Base-by-base conservation (phyloP, 2,113 vertebrate species). In the Martes martes region DNA sequence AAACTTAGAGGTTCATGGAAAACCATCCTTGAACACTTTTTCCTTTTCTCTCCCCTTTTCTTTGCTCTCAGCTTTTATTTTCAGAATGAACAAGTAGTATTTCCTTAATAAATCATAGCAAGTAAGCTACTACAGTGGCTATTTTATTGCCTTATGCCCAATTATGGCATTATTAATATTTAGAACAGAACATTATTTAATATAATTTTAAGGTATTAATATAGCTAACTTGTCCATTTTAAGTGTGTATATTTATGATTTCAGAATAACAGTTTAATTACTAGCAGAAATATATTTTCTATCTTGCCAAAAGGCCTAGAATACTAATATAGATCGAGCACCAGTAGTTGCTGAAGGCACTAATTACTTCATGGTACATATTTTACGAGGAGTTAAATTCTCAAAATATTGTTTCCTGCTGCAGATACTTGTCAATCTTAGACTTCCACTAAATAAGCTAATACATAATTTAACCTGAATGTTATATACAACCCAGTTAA, bases 191-290 rank as follows among this genome's bases (percentile, higher is more conserved):
- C 88, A 95, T 97, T 98, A 98, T 97, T 98, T 96, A 98, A 93
- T 93, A 98, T 90, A 10, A 96, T 97, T 98, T 92, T 88, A 98
- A 98, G 97, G 96, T 97, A 98, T 55, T 88, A 21, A 86, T 95
- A 98, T 23, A 97, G 94, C 82, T 33, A 98, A 98, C 89, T 93
- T 73, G 92, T 92, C 96, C 83, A 93, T 97, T 98, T 95, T 97
- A 98, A 98, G 97, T 0, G 73, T 96, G 86, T 97, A 94, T 97
- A 98, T 97, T 98, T 98, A 97, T 97, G 97, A 98, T 98, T 97
- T 92, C 94, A 98, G 95, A 96, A 98, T 98, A 98, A 98, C 94
- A 98, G 95, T 98, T 98, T 97, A 98, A 98, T 61, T 0, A 98
- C 78, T 94, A 98, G 76, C 92, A 96, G 97, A 97, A 97, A 96